Base-by-base conservation (phyloP, 53 echinoderm and acorn worm species). In the Luidia sarsii region DNA sequence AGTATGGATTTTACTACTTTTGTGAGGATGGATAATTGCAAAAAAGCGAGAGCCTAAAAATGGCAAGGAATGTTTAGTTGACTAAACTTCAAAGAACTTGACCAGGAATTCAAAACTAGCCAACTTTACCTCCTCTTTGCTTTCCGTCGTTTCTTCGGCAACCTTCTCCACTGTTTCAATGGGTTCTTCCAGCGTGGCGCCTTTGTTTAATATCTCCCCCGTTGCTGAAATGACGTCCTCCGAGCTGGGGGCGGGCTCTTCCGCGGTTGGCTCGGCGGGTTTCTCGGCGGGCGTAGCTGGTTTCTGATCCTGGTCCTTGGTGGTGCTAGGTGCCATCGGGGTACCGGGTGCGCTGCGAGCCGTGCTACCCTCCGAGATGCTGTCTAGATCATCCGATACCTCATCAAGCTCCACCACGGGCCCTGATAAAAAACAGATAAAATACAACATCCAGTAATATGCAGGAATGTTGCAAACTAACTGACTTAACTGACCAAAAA, bases 391-490 rank as follows among this genome's bases (percentile, higher is more conserved):
- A 52, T 94, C 99, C 3, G 85, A 59, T 16, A 88, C 75, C 81
- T 99, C 99, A 82, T 89, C 87, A 22, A 94, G 75, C 71, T 99
- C 91, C 20, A 99, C 54, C 1, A 99, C 87, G 34, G 99, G 99
- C 99, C 99, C 94, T 99, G 80, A 27, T 23, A 74, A 21, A 9
- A 72, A 46, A 24, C 36, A 20, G 27, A 25, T 16, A 39, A n/a
- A n/a, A n/a, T n/a, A n/a, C n/a, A n/a, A n/a, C n/a, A n/a, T n/a
- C n/a, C n/a, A n/a, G n/a, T n/a, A n/a, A n/a, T n/a, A n/a, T n/a
- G n/a, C n/a, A n/a, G n/a, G n/a, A n/a, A n/a, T n/a, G n/a, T n/a
- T n/a, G n/a, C n/a, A n/a, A n/a, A n/a, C n/a, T n/a, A n/a, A n/a
- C n/a, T n/a, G n/a, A n/a, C n/a, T n/a, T n/a, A n/a, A n/a, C n/a